Evolutionary conservation across 2,113 vertebrate genomes (phyloP), one percentile per base, ranked within the genome.

Genomic region (Vanacampus margaritifer): DNA sequence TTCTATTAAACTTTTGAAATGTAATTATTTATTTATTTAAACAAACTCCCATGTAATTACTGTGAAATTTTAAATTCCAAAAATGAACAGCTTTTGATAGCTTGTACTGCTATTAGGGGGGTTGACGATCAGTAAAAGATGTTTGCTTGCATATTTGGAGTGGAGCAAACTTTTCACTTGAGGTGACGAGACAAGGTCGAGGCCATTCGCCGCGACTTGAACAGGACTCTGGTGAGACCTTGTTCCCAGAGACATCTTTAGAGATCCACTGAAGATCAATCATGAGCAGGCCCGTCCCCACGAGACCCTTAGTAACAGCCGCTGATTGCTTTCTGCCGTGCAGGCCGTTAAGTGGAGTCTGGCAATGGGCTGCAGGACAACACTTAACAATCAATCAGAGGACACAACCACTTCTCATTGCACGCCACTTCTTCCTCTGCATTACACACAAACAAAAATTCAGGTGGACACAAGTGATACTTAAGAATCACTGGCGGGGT

Each of bases 301-400:
- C 66, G 88, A 90, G 90, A 88, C 88, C 87, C 86, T 89, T 83
- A 81, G 89, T 92, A 91, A 91, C 90, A 89, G 82, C 85, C 86
- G 84, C 89, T 91, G 91, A 92, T 91, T 93, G 89, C 89, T 91
- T 89, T 91, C 87, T 89, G 89, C 85, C 79, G 90, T 88, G 79
- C 85, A 80, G 86, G 87, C 86, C 84, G 88, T 91, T 91, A 90
- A 91, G 91, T 90, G 88, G 85, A 89, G 85, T 73, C 80, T 82
- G 77, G 86, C 84, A 81, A 90, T 89, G 89, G 89, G 87, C 86
- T 92, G 82, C 89, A 86, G 89, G 90, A 92, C 89, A 91, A 92
- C 90, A 92, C 90, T 91, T 92, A 91, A 92, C 87, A 90, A 92
- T 92, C 91, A 92, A 92, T 91, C 90, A 91, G 90, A 84, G 87